Base-by-base conservation (phyloP, 2,113 vertebrate species). In the Eclectus roratus region DNA sequence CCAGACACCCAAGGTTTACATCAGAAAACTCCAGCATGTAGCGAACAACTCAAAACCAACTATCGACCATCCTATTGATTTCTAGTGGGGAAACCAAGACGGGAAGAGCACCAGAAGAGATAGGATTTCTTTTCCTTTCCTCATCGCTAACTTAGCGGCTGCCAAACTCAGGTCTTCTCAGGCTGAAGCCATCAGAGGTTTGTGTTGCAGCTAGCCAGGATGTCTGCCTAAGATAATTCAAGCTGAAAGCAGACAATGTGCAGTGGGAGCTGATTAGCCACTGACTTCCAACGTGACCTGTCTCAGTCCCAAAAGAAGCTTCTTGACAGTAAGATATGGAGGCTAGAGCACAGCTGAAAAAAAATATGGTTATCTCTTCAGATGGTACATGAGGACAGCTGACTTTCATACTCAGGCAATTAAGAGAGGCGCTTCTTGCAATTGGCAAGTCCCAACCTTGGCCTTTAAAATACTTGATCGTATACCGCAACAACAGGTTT, bases 31-130 rank as follows among this genome's bases (percentile, higher is more conserved):
- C 97, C 97, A 97, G 96, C 94, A 94, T 85, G 97, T 91, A 97
- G 95, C 0, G 97, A 97, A 98, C 97, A 98, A 98, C 98, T 97
- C 98, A 98, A 98, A 98, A 97, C 98, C 98, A 97, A 95, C 96
- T 97, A 98, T 98, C 89, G 98, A 99, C 96, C 98, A 91, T 4
- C 29, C 73, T 98, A 98, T 98, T 97, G 98, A 99, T 98, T 98
- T 97, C 96, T 63, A 89, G 85, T 95, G 93, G 92, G 96, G 96
- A 98, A 98, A 97, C 97, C 97, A 98, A 97, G 97, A 97, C 29
- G 80, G 85, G 96, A 97, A 94, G 97, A 97, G 97, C 96, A 98
- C 96, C 96, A 97, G 96, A 96, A 97, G 97, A 97, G 97, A 98
- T 98, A 98, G 97, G 97, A 97, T 98, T 98, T 98, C 98, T 96